Conservation (phyloP, 2,797 vertebrate species). For the Diceros bicornis region DNA sequence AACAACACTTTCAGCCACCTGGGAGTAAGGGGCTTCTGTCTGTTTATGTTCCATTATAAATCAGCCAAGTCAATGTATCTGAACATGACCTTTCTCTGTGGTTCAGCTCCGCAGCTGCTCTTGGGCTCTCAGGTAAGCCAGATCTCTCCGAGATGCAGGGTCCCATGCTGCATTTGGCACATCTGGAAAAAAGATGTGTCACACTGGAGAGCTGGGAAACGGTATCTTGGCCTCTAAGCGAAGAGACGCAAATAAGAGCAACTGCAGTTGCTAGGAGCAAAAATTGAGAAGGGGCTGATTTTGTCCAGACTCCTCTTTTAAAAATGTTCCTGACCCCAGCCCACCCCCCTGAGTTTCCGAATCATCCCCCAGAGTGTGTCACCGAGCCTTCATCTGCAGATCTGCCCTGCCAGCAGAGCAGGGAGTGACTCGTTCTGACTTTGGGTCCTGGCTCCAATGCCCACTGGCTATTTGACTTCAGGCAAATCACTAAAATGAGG, state of each 20-base stretch:
- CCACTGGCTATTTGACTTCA: background rate
- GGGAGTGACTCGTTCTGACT: background rate
- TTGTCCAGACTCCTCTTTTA: background rate
- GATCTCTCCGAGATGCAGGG: background rate
- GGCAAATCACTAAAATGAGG: slow-evolving; percentile 15
- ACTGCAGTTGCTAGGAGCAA: background rate
- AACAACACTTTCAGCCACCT: background rate
- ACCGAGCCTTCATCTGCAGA: background rate
- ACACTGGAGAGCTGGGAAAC: background rate
- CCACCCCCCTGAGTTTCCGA: background rate
- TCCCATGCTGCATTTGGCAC: background rate
- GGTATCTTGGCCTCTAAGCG: background rate
- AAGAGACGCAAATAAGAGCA: background rate
- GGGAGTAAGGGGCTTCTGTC: background rate
- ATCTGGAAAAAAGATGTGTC: background rate
- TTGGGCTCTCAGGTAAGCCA: background rate
- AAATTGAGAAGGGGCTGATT: background rate
- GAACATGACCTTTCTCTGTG: background rate
- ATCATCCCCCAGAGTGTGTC: background rate
- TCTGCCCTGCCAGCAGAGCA: background rate
- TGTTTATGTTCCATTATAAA: background rate
- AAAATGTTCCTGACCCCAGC: background rate
- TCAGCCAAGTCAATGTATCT: background rate
- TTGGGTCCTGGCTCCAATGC: background rate
- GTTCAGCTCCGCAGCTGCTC: background rate